Conservation (phyloP, 2,888 invertebrate genomes). For the Anaspis maculata region DNA sequence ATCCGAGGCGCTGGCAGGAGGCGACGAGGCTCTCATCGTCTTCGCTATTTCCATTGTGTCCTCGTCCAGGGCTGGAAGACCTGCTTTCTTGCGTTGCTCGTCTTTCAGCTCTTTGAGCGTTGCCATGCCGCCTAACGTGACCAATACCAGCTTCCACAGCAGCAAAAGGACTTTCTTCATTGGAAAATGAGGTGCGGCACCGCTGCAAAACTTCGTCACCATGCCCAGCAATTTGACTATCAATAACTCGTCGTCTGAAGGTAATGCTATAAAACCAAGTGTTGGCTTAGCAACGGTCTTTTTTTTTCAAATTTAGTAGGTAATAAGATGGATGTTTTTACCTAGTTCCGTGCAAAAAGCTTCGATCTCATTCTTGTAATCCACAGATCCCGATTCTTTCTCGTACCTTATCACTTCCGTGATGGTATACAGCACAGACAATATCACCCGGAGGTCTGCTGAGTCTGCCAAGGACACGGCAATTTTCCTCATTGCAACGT, state of each 20-base stretch:
- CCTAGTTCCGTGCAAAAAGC: conserved; percentile 51
- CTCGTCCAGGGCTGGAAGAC: conserved; percentile 72
- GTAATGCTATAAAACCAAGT: background rate
- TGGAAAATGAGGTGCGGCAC: conserved; percentile 93
- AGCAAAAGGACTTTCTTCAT: conserved; percentile 95
- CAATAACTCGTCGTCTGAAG: conserved; percentile 68
- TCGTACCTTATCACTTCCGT: conserved; percentile 87
- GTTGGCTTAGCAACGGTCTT: no score
- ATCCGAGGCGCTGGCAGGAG: conserved; percentile 88
- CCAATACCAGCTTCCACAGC: conserved; percentile 90
- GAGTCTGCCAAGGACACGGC: conserved; percentile 86
- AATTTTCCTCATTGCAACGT: conserved; percentile 65
- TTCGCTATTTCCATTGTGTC: conserved; percentile 92
- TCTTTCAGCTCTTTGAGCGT: conserved; percentile 70
- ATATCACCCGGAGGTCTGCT: conserved; percentile 79
- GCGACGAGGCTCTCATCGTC: conserved; percentile 90
- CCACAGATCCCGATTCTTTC: conserved; percentile 40
- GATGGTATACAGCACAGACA: conserved; percentile 90
- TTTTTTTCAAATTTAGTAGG: no score
- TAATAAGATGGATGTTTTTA: no score
- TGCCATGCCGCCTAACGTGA: conserved; percentile 86
- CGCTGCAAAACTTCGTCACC: conserved; percentile 95
- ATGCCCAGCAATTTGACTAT: conserved; percentile 87
- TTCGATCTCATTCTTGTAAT: conserved; percentile 45
- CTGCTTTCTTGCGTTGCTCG: conserved; percentile 58